Evolutionary conservation across 2,113 vertebrate species (phyloP), one percentile per base, ranked within the genome.

Genomic region (Lepisosteus oculatus): DNA sequence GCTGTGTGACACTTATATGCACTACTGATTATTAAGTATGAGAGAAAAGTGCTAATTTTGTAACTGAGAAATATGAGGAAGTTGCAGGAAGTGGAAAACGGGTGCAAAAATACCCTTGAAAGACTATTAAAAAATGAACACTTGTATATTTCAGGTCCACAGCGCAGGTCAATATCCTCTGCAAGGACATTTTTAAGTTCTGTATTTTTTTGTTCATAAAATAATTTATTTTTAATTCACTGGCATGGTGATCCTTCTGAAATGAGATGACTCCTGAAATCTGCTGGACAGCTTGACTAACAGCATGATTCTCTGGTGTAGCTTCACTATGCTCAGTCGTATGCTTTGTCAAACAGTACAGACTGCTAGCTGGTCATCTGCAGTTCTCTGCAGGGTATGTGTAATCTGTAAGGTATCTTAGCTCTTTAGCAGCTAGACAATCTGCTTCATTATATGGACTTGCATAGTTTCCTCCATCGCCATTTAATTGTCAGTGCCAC

Each of bases 241-340:
- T 44, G 17, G 44, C 67, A 59, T 61, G 6, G 47, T 42, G 4
- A 42, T 57, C 67, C 43, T 13, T 57, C 44, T 47, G n/a, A 43
- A 65, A 59, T 59, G 5, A 59, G 55, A 7, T 55, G 7, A 6
- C n/a, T 29, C 43, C 55, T 3, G n/a, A 79, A 83, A 89, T 84
- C 84, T 81, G 76, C 78, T 61, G 80, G 86, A 90, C 91, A 92
- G 90, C 89, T 90, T 91, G 90, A 78, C 80, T 83, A 89, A 64
- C 91, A 90, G 89, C 88, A 77, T 84, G 89, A 29, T 67, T 79
- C 80, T 81, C n/a, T 12, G 84, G 84, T 85, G 83, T 89, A 87
- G 81, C 83, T 80, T 81, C 83, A 84, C 77, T 80, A 79, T 78
- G 79, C 83, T 84, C 84, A 80, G 55, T 72, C 71, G 75, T 29